Percentiles rank a stretch among this genome's conserved stretches.
These are phyloP conservation scores for Circaetus cinerascens DNA, from an alignment of 2,113 vertebrate genomes.

Conservation along the genomic window DNA sequence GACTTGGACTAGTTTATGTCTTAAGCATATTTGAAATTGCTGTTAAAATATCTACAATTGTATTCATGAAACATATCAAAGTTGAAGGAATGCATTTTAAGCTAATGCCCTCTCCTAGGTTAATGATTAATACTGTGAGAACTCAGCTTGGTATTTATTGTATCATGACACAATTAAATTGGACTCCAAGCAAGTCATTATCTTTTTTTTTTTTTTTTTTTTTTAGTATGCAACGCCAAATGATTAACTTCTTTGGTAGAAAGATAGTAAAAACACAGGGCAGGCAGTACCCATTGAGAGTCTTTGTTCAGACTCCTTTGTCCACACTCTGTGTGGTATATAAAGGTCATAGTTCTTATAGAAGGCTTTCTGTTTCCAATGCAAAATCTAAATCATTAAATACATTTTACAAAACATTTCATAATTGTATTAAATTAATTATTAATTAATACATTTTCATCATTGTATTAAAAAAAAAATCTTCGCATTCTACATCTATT, in stretches of 20 bases:
- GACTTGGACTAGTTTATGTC: background rate
- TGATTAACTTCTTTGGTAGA: conserved; percentile 28
- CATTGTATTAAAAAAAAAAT: background rate
- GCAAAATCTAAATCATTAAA: background rate
- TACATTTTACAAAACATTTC: background rate
- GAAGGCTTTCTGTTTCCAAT: background rate
- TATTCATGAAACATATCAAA: background rate
- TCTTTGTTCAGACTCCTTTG: background rate
- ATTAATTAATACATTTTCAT: background rate
- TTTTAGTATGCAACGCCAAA: background rate
- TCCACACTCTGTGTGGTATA: background rate
- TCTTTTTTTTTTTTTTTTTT: background rate
- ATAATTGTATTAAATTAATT: background rate
- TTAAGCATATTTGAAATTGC: background rate
- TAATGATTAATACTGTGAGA: conserved; percentile 33
- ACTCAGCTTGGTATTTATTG: background rate
- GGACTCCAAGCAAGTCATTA: background rate
- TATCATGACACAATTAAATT: conserved; percentile 34
- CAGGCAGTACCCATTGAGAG: background rate
- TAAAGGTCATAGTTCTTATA: background rate
- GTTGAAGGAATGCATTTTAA: background rate
- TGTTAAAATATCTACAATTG: background rate
- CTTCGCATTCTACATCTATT: background rate
- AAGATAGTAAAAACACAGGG: background rate
- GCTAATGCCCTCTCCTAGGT: background rate